Evolutionary conservation across 2,888 invertebrate genomes (phyloP).

Genomic region (Parnassius apollo): DNA sequence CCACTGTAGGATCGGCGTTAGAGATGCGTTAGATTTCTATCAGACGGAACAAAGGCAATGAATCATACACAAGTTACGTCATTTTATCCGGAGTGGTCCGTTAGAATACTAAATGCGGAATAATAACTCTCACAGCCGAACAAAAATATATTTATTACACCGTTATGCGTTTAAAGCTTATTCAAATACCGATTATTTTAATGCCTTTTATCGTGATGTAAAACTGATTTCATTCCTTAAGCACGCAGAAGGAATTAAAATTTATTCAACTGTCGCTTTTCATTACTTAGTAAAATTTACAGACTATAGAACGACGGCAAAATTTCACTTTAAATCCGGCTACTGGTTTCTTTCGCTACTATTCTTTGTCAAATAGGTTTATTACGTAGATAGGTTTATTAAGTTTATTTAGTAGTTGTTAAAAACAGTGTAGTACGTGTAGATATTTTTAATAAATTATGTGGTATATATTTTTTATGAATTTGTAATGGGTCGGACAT

Average conservation of each 20-base stretch:
- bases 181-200: constrained; percentile 19
- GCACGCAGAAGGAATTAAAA: constrained; percentile 21
- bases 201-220: constrained; percentile 22
- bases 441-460: too few relatives aligned
- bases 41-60: constrained; percentile 16
- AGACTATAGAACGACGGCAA: constrained; percentile 2
- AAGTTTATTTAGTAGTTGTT: too few relatives aligned
- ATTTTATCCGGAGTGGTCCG: constrained; percentile 23
- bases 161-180: constrained; percentile 19
- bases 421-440: too few relatives aligned
- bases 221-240: constrained; percentile 17
- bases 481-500: too few relatives aligned
- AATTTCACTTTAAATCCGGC: not conserved
- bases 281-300: constrained; percentile 6
- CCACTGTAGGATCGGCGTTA: constrained; percentile 10
- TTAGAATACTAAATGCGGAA: constrained; percentile 18
- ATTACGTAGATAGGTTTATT: too few relatives aligned
- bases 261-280: constrained; percentile 16
- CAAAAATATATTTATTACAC: constrained; percentile 25
- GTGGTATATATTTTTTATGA: too few relatives aligned
- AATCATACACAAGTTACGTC: constrained; percentile 26
- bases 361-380: too few relatives aligned
- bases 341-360: too few relatives aligned
- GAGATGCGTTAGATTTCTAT: constrained; percentile 14
- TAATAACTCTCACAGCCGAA: constrained; percentile 18